phyloP scores from a whole-genome alignment of 2,888 invertebrate genomes.

The Dastarcus helophoroides region DNA sequence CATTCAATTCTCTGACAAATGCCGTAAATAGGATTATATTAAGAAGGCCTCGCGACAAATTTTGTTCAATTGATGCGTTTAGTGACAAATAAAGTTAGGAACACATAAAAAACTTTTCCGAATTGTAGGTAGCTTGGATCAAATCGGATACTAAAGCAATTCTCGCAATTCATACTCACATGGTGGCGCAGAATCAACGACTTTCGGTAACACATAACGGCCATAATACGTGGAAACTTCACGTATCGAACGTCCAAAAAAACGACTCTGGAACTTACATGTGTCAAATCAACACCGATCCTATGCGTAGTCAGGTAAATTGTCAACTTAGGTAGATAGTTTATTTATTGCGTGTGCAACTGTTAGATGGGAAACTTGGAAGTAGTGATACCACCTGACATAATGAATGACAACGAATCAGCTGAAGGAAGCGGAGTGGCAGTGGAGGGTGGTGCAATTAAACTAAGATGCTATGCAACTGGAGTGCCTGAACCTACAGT shows the following conservation, averaged over 20 bases:
- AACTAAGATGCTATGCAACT: slow-evolving; percentile 66
- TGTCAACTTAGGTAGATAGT: slow-evolving; percentile 2
- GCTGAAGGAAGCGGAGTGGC: slow-evolving; percentile 63
- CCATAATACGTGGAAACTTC: slow-evolving; percentile 87
- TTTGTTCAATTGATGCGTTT: neutral
- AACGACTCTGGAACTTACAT: slow-evolving; percentile 89
- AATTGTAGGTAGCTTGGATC: slow-evolving; percentile 76
- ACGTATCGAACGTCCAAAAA: slow-evolving; percentile 80
- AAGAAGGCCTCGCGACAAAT: slow-evolving; percentile 12
- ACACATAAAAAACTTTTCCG: slow-evolving; percentile 3
- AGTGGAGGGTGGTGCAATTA: slow-evolving; percentile 67
- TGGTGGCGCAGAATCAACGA: slow-evolving; percentile 79
- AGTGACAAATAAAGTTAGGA: slow-evolving; percentile 2
- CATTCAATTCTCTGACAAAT: slow-evolving; percentile 21
- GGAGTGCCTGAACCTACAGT: slow-evolving; percentile 72
- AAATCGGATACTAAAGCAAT: slow-evolving; percentile 85
- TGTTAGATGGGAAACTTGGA: slow-evolving; percentile 73
- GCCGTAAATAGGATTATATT: slow-evolving; percentile 30
- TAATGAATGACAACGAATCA: slow-evolving; percentile 60
- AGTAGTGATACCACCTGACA: slow-evolving; percentile 81
- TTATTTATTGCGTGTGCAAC: neutral
- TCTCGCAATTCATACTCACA: slow-evolving; percentile 78
- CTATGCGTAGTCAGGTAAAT: slow-evolving; percentile 78
- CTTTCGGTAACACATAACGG: slow-evolving; percentile 84
- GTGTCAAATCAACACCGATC: slow-evolving; percentile 89